Evolutionary conservation across 2,113 vertebrate species (phyloP), one percentile per base, ranked within the genome.

Genomic region (Hemiprocne comata): DNA sequence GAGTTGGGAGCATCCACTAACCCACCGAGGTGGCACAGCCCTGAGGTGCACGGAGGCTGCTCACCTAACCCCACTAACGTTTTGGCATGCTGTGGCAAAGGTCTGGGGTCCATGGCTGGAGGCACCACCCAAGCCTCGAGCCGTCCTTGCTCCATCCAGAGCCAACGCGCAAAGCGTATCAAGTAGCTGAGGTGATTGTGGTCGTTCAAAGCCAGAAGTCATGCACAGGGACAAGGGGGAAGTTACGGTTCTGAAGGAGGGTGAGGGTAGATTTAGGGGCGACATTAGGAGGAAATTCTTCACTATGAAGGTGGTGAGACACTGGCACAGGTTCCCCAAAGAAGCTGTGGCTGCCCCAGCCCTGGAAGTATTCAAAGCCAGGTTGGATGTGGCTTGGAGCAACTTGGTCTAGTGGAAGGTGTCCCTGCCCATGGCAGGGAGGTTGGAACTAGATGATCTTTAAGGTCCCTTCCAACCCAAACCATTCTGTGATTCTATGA

Each of bases 1-100:
- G 96, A 95, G 83, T 82, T 55, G 90, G 95, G 92, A 91, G 78
- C 81, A 11, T 24, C 13, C 50, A 42, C 50, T 97, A 96, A 97
- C 96, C 85, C 72, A n/a, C n/a, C n/a, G n/a, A 70, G 84, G 92
- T 96, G 95, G 88, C 2, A 9, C 8, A 12, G 28, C 11, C 31
- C 18, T 14, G 53, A 29, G 53, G 15, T 29, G 54, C 53, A 17
- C 17, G 29, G 28, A 18, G 54, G 83, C 88, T 58, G 87, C 89
- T 58, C 85, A 2, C 3, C 0, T 95, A 94, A 94, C 89, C 79
- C 76, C 5, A n/a, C 91, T 95, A 93, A 94, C 3, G 1, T 42
- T n/a, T 17, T 1, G 21, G 85, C 58, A 10, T 11, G 62, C 31
- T 24, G 46, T 10, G 19, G 46, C 46, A 23, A 18, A 48, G 19